Evolutionary conservation across 2,888 invertebrate species (phyloP).

Genomic region (Lapara coniferarum): DNA sequence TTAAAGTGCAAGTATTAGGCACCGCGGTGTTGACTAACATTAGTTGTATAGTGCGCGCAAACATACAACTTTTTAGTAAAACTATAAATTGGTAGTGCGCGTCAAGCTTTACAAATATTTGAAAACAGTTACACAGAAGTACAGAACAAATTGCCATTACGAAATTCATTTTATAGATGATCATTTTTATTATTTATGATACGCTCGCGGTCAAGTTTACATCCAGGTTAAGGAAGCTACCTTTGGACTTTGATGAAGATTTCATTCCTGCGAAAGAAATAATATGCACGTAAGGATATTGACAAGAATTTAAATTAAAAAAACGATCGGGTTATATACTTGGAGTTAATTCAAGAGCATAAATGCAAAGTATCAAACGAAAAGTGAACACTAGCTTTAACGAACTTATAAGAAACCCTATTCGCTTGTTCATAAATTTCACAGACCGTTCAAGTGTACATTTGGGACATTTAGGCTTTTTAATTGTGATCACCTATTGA

Average conservation of each 20-base stretch:
- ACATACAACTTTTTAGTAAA: not conserved
- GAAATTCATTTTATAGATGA: not conserved
- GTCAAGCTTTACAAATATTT: conserved; percentile 3
- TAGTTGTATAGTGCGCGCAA: not conserved
- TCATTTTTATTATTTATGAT: not conserved
- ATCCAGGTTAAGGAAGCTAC: not conserved
- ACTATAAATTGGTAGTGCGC: conserved; percentile 5
- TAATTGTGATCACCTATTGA: too few relatives aligned
- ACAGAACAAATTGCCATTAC: not conserved
- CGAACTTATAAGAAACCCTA: too few relatives aligned
- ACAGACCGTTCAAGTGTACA: too few relatives aligned
- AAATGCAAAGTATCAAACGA: too few relatives aligned
- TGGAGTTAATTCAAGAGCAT: too few relatives aligned
- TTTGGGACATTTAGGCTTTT: too few relatives aligned
- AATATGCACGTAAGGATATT: not conserved
- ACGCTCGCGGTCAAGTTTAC: not conserved
- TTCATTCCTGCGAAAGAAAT: not conserved
- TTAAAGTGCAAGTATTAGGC: too few relatives aligned
- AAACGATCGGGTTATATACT: not conserved
- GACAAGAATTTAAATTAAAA: not conserved
- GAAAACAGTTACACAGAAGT: not conserved
- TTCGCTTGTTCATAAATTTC: too few relatives aligned
- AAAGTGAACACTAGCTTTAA: too few relatives aligned
- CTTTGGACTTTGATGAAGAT: not conserved
- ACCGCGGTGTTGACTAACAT: not conserved